Percentiles rank a stretch among this genome's conserved stretches.
Evolutionary conservation across 1,140 invertebrate species (phyloP).

Genomic region (Brachionus angularis): DNA sequence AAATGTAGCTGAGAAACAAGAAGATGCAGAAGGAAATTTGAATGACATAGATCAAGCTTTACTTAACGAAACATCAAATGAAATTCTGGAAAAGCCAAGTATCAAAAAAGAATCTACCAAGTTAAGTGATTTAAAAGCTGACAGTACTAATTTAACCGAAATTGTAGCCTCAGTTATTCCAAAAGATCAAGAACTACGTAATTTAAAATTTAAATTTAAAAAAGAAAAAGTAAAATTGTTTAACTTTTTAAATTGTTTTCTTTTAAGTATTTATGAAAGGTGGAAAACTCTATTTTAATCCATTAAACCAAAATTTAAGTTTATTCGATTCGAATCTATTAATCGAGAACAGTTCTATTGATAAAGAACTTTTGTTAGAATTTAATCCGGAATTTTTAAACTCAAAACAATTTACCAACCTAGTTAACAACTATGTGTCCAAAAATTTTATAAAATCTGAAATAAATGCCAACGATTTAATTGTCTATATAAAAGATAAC

Average conservation of each 20-base stretch:
- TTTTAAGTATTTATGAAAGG: conserved; percentile 37
- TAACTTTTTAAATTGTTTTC: background rate
- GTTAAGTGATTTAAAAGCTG: conserved; percentile 43
- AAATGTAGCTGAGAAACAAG: conserved; percentile 2
- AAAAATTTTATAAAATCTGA: conserved; percentile 25
- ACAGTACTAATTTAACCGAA: conserved; percentile 35
- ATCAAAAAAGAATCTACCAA: conserved; percentile 18
- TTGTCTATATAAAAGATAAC: conserved; percentile 36
- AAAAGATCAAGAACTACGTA: conserved; percentile 38
- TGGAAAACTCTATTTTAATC: conserved; percentile 5
- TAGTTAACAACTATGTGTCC: background rate
- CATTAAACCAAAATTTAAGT: background rate
- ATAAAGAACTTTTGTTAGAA: background rate
- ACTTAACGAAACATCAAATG: conserved; percentile 4
- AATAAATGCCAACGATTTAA: conserved; percentile 22
- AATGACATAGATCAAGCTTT: conserved; percentile 24
- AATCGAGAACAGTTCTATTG: background rate
- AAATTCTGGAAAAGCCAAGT: background rate
- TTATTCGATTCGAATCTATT: background rate
- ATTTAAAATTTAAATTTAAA: background rate
- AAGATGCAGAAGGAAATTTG: conserved; percentile 39
- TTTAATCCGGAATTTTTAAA: conserved; percentile 24
- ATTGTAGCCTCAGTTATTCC: conserved; percentile 5
- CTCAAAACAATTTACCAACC: conserved; percentile 15
- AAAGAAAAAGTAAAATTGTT: background rate